Evolutionary conservation across 2,888 invertebrate genomes (phyloP), one percentile per base, ranked within the genome.

Genomic region (Cylindroiulus punctatus): DNA sequence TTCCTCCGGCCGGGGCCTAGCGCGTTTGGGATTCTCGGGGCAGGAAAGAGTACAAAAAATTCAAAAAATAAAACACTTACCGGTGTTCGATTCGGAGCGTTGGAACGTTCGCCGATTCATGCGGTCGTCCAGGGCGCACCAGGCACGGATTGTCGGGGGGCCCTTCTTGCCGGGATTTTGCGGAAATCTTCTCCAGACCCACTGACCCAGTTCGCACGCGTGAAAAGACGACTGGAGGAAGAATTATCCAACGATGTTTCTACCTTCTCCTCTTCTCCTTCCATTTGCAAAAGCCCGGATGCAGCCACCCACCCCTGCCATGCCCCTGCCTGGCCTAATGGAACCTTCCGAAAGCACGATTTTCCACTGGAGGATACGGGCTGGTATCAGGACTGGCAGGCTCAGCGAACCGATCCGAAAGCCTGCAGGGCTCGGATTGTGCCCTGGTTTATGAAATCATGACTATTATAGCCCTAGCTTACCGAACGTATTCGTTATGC

Each of bases 251-350:
- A 65, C 22, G 22, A 22, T n/a, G n/a, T 22, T 65, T 22, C 65
- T 65, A 65, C 65, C 65, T 65, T 65, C 65, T 65, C 65, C n/a
- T 65, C 65, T 26, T 65, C 65, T 65, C 65, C 65, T 65, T 65
- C 65, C 65, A 65, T 65, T 65, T 65, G 65, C 65, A 65, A 65
- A 65, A 65, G 65, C 65, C 65, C 65, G 65, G 65, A 65, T 65
- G 65, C 22, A 65, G 22, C 65, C 65, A 36, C 36, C 36, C 36
- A 36, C 36, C 65, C 1, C 65, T 22, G n/a, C 52, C 52, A 19
- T 22, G 10, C 65, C 65, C 65, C 65, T 10, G 22, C 22, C 65
- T 0, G 22, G 0, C 1, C 0, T 0, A 65, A 22, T 65, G 65
- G 22, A 65, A n/a, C 5, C 65, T 22, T 22, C 65, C 65, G 65